phyloP scores from a whole-genome alignment of 2,797 vertebrate genomes.

The Hirundo rustica region DNA sequence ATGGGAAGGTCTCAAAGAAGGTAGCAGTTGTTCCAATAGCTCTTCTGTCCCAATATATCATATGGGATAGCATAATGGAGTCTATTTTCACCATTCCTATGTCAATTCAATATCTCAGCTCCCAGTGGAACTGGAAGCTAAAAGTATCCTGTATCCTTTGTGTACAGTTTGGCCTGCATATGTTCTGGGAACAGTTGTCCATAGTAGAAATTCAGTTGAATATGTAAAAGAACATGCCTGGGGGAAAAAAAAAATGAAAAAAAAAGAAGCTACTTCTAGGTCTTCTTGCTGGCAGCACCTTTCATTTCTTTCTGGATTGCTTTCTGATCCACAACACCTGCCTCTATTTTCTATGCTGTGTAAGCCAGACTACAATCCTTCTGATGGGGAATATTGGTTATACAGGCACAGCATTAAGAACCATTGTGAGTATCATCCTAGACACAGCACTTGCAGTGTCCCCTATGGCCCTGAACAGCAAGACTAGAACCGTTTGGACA shows the following conservation, averaged over 20 bases:
- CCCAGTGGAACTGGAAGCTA: constrained; percentile 10
- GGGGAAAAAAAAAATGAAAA: background rate
- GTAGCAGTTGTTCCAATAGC: background rate
- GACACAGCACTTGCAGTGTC: background rate
- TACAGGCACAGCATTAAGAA: background rate
- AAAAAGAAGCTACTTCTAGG: constrained; percentile 31
- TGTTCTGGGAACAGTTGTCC: constrained; percentile 46
- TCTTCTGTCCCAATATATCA: background rate
- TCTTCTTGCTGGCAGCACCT: constrained; percentile 27
- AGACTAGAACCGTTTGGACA: background rate
- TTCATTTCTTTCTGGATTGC: constrained; percentile 29
- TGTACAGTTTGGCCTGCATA: constrained; percentile 43
- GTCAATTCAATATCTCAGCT: background rate
- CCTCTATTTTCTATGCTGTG: background rate
- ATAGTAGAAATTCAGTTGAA: constrained; percentile 47
- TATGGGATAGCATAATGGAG: constrained; percentile 4
- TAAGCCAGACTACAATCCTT: background rate
- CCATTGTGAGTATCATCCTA: background rate
- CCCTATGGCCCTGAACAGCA: background rate
- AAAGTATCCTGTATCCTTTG: constrained; percentile 47
- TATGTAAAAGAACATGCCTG: constrained; percentile 53
- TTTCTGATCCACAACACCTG: constrained; percentile 15
- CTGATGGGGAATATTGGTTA: background rate
- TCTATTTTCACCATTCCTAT: constrained; percentile 14
- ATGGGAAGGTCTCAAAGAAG: background rate